These are phyloP conservation scores for Hucho hucho DNA, from an alignment of 2,113 vertebrate genomes.

Conservation along the genomic window DNA sequence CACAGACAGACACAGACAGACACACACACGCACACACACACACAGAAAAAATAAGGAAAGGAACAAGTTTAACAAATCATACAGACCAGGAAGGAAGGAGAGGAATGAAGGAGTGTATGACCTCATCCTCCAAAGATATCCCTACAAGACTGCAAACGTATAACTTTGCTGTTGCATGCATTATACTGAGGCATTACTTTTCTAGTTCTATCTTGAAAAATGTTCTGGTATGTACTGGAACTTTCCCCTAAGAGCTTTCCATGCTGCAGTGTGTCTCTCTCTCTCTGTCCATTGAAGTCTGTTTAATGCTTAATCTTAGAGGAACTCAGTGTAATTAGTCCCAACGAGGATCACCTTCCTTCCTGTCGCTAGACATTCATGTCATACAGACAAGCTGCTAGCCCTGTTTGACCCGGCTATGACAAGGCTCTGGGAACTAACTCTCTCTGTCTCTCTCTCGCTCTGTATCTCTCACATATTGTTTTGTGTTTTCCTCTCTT, in stretches of 20 bases:
- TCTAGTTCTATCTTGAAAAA: too few species aligned
- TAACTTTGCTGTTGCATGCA: too few species aligned
- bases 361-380: slow-evolving; percentile 54
- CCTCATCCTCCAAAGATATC: slow-evolving; percentile 16
- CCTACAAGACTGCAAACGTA: neutral
- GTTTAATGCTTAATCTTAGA: slow-evolving; percentile 42
- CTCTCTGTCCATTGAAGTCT: slow-evolving; percentile 20
- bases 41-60: neutral
- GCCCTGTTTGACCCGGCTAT: neutral
- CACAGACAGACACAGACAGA: neutral
- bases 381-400: slow-evolving; percentile 34
- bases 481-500: neutral
- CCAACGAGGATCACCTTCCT: slow-evolving; percentile 62
- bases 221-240: neutral
- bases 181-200: too few species aligned
- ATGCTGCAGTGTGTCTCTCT: slow-evolving; percentile 17
- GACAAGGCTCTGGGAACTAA: slow-evolving; percentile 19
- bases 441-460: neutral
- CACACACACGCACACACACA: too few species aligned
- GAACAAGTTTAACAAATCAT: slow-evolving; percentile 6
- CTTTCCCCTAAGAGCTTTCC: neutral
- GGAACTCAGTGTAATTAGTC: slow-evolving; percentile 50
- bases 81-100: slow-evolving; percentile 19
- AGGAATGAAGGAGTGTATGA: slow-evolving; percentile 20
- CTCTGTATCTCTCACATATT: neutral